phyloP scores from a whole-genome alignment of 2,113 vertebrate species.

The Cebidichthys violaceus region DNA sequence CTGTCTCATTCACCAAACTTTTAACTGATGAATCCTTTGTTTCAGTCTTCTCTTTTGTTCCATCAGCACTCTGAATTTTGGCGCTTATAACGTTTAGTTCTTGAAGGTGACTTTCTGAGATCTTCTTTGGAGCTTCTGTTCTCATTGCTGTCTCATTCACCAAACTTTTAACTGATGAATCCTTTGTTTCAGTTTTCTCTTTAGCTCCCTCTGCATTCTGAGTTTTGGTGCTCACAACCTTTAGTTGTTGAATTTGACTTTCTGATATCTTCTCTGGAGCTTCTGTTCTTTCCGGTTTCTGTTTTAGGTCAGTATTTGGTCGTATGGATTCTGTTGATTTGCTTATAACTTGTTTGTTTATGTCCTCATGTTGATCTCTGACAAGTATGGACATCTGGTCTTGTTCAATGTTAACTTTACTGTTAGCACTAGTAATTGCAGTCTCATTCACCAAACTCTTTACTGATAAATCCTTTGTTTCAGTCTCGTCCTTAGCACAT shows the following conservation, averaged over 20 bases:
- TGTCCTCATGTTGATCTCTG: not conserved
- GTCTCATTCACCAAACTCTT: constrained; percentile 2
- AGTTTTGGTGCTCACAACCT: not conserved
- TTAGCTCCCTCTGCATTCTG: not conserved
- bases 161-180: not conserved
- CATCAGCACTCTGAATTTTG: not conserved
- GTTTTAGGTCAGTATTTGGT: not conserved
- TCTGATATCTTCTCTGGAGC: not conserved
- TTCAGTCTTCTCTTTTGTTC: not conserved
- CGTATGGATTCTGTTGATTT: not conserved
- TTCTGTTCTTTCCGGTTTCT: rapidly evolving
- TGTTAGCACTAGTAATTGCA: not conserved
- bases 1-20: too few relatives aligned
- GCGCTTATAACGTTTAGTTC: not conserved
- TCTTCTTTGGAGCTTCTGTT: rapidly evolving
- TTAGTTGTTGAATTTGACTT: not conserved
- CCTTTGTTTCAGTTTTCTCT: not conserved
- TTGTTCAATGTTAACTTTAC: not conserved
- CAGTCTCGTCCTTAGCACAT: not conserved
- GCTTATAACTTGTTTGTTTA: not conserved
- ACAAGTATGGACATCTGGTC: not conserved
- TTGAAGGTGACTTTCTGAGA: not conserved
- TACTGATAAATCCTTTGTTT: not conserved
- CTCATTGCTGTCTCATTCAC: not conserved
- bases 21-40: constrained; percentile 4